Base-by-base conservation (phyloP, 2,888 invertebrate species). In the Terebella lapidaria region DNA sequence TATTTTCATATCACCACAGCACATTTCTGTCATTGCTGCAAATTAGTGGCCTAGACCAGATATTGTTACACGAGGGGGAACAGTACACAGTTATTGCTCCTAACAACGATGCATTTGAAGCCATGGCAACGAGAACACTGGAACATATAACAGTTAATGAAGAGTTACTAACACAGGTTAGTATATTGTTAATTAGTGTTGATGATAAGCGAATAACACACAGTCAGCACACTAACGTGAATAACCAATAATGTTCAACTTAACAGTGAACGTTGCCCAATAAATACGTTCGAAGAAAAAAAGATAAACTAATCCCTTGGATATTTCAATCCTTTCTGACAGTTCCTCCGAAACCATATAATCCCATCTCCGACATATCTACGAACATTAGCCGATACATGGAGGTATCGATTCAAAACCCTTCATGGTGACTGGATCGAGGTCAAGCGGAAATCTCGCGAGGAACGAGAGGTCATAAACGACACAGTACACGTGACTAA, bases 301-400 rank as follows among this genome's bases (percentile, higher is more conserved):
- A 10, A 35, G 18, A 35, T 35, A 35, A 35, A 35, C 35, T 10
- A n/a, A n/a, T n/a, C n/a, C n/a, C n/a, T n/a, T n/a, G n/a, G n/a
- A n/a, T n/a, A n/a, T n/a, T n/a, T n/a, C n/a, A n/a, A n/a, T n/a
- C n/a, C n/a, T 20, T 53, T 5, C 22, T 64, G 67, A 4, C 69
- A 83, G 81, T 74, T 81, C 18, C 74, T 83, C 15, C 76, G 77
- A 60, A 81, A 82, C 61, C 83, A 84, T 67, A 74, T 83, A 5
- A 75, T 81, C 18, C 35, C 46, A 18, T 29, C 54, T 5, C 60
- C 60, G 1, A 30, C 59, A n/a, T 65, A 59, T 53, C 46, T 53
- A 4, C 27, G 54, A 10, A 49, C 28, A 24, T 27, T 63, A 24
- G 47, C 54, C 27, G 27, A 53, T 0, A 28, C 25, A 10, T 54